Percentiles rank a stretch among this genome's conserved stretches.
phyloP scores from a whole-genome alignment of 2,113 vertebrate genomes.

The Centropus unirufus region DNA sequence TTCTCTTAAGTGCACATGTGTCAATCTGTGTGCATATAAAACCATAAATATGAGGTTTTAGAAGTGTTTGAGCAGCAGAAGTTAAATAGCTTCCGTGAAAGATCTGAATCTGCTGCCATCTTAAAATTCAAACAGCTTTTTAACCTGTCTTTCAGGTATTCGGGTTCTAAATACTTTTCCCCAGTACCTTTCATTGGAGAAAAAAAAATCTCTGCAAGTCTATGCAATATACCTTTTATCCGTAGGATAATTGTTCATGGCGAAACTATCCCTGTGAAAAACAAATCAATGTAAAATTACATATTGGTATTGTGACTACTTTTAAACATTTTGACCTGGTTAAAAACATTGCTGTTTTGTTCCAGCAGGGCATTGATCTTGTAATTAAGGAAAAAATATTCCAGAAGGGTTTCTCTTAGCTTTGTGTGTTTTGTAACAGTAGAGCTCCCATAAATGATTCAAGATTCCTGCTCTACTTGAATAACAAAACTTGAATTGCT shows the following conservation, averaged over 20 bases:
- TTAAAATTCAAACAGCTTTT: slow-evolving; percentile 19
- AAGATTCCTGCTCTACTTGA: slow-evolving; percentile 50
- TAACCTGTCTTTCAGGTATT: not conserved
- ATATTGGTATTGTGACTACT: not conserved
- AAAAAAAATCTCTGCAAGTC: not conserved
- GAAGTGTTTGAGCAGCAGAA: not conserved
- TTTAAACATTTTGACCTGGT: not conserved
- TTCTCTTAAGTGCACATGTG: not conserved
- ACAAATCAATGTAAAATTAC: not conserved
- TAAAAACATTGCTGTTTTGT: not conserved
- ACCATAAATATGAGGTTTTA: not conserved
- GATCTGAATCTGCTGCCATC: not conserved
- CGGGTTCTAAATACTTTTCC: not conserved
- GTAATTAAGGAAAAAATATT: slow-evolving; percentile 4
- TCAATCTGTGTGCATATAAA: not conserved
- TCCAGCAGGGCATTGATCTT: slow-evolving; percentile 6
- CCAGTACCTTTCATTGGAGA: not conserved
- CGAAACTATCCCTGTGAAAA: not conserved
- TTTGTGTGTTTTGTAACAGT: slow-evolving; percentile 54
- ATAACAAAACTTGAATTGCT: slow-evolving; percentile 39
- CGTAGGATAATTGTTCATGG: not conserved
- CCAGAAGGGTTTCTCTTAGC: not conserved
- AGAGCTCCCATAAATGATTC: slow-evolving; percentile 31
- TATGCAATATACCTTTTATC: not conserved
- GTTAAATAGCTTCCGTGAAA: not conserved